These are phyloP conservation scores for Enteromius fasciolatus DNA, from an alignment of 2,797 vertebrate species.

Conservation along the genomic window DNA sequence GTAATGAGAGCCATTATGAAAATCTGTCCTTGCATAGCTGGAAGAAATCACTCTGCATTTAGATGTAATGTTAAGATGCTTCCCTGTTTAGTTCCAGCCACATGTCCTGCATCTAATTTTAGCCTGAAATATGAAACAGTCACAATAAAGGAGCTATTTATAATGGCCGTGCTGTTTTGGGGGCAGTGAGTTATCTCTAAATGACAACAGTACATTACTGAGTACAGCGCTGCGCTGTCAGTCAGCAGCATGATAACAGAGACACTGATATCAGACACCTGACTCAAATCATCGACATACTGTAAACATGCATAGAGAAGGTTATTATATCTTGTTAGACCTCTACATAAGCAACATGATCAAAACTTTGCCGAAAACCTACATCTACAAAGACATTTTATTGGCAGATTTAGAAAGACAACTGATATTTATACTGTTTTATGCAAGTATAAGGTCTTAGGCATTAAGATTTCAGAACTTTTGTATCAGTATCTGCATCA, in stretches of 20 bases:
- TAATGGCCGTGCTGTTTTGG: slow-evolving; percentile 38
- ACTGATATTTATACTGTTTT: background rate
- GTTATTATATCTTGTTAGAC: background rate
- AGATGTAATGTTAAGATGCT: slow-evolving; percentile 61
- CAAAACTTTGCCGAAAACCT: background rate
- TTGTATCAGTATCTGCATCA: background rate
- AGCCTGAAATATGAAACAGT: slow-evolving; percentile 56
- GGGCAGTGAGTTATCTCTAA: slow-evolving; percentile 36
- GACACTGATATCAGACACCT: background rate
- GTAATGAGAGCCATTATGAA: slow-evolving; percentile 72
- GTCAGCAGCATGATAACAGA: slow-evolving; percentile 3
- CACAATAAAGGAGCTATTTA: slow-evolving; percentile 56
- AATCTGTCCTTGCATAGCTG: slow-evolving; percentile 71
- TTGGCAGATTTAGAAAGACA: background rate
- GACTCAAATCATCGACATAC: background rate
- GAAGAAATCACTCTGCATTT: slow-evolving; percentile 65
- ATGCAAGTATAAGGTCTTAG: background rate
- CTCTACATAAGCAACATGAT: background rate
- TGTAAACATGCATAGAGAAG: background rate
- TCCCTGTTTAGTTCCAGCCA: slow-evolving; percentile 56
- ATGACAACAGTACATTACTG: slow-evolving; percentile 30
- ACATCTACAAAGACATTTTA: background rate
- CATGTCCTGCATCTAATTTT: slow-evolving; percentile 46
- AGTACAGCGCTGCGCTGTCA: slow-evolving; percentile 13
- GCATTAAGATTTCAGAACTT: background rate